These are phyloP conservation scores for Alca torda DNA, from an alignment of 2,797 vertebrate species.

Conservation along the genomic window DNA sequence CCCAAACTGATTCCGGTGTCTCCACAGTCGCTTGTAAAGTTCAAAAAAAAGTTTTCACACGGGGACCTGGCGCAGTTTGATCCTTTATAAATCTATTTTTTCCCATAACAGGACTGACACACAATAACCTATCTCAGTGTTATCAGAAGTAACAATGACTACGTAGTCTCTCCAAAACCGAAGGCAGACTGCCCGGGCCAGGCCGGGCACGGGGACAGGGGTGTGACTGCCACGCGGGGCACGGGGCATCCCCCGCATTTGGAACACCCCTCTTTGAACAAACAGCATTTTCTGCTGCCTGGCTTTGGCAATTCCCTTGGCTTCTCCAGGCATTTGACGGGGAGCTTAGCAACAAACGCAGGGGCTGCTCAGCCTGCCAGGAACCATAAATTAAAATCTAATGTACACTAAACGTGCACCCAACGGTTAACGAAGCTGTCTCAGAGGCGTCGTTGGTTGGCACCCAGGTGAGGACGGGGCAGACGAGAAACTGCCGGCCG, in stretches of 20 bases:
- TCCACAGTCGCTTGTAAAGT: neutral
- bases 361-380: neutral
- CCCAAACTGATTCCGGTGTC: neutral
- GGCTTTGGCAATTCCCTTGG: fast-evolving
- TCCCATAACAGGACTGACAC: too few species aligned
- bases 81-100: neutral
- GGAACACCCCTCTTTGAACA: fast-evolving
- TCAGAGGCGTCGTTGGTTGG: fast-evolving
- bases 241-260: neutral
- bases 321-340: fast-evolving
- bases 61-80: fast-evolving
- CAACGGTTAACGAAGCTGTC: fast-evolving
- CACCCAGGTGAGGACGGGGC: neutral
- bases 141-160: neutral
- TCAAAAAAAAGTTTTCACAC: neutral
- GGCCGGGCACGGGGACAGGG: neutral
- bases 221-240: fast-evolving
- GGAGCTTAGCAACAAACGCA: neutral
- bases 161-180: too few species aligned
- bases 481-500: neutral
- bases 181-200: neutral
- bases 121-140: neutral
- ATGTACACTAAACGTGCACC: fast-evolving
- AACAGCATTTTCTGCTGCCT: fast-evolving
- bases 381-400: fast-evolving